Base-by-base conservation (phyloP, 2,113 vertebrate species). In the Pseudorasbora parva region DNA sequence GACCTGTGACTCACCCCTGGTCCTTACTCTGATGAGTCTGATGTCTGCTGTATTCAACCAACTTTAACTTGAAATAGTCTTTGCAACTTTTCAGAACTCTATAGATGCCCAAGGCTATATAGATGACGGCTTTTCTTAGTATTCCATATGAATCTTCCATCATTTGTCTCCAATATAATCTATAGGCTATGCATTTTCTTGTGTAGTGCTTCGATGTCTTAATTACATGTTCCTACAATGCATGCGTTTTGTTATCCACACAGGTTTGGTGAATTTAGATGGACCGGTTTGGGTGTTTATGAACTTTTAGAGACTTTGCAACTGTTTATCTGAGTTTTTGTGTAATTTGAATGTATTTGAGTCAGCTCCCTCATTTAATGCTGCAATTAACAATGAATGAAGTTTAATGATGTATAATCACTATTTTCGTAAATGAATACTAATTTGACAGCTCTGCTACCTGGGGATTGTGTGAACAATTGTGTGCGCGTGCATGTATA, bases 341-440 rank as follows among this genome's bases (percentile, higher is more conserved):
- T 30, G 19, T 79, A 17, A 79, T 66, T 66, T 49, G 10, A 66
- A 79, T 49, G 27, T 33, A 49, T 66, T 66, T 79, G 27, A 47
- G 49, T 66, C 43, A 79, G 30, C 56, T 47, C 17, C 2, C 17
- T 74, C 19, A 27, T 79, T 66, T 79, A 79, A 62, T 79, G 60
- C 41, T 12, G 78, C 43, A 66, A 79, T 79, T 79, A 79, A 66
- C 78, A 56, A 56, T 56, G 45, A 81, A 81, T 81, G 79, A 79
- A 66, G 43, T 25, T 30, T 66, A 79, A 79, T 79, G 59, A 62
- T 79, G 64, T 41, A 37, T 69, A 56, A 81, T 81, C 64, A 56
- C 47, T 68, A 56, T 80, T 64, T 80, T 80, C 49, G 25, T 79
- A 66, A 79, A 66, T 79, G 41, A 64, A 66, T 30, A 21, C 43